phyloP scores from a whole-genome alignment of 2,888 invertebrate species.

The Bellardia bayeri region DNA sequence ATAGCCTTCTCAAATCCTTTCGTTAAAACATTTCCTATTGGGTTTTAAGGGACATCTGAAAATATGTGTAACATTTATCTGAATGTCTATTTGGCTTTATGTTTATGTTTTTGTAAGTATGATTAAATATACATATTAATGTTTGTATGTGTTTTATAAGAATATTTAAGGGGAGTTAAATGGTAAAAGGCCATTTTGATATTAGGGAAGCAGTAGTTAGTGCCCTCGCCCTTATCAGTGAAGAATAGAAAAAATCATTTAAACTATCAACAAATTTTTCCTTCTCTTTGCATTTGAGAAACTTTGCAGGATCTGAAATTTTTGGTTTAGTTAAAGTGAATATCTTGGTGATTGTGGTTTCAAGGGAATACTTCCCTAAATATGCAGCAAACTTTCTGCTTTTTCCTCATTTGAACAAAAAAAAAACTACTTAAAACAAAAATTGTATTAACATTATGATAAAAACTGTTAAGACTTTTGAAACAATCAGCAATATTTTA shows the following conservation, averaged over 20 bases:
- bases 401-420: neutral
- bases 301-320: no score
- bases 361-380: no score
- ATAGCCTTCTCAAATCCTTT: no score
- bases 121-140: constrained; percentile 58
- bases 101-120: constrained; percentile 32
- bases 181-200: neutral
- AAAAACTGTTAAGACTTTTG: constrained; percentile 21
- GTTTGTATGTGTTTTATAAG: neutral
- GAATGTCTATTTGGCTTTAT: constrained; percentile 1
- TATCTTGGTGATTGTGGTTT: no score
- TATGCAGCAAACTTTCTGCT: neutral
- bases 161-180: constrained; percentile 29
- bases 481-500: constrained; percentile 25
- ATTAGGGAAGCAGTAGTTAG: neutral
- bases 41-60: neutral
- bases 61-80: neutral
- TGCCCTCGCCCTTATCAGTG: no score
- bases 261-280: no score
- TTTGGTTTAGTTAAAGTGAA: no score
- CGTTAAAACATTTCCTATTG: neutral
- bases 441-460: constrained; percentile 53
- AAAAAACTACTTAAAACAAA: neutral
- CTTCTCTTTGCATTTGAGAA: no score
- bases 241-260: no score